These are phyloP conservation scores for Aquatica leii DNA, from an alignment of 2,888 invertebrate genomes.

Conservation along the genomic window DNA sequence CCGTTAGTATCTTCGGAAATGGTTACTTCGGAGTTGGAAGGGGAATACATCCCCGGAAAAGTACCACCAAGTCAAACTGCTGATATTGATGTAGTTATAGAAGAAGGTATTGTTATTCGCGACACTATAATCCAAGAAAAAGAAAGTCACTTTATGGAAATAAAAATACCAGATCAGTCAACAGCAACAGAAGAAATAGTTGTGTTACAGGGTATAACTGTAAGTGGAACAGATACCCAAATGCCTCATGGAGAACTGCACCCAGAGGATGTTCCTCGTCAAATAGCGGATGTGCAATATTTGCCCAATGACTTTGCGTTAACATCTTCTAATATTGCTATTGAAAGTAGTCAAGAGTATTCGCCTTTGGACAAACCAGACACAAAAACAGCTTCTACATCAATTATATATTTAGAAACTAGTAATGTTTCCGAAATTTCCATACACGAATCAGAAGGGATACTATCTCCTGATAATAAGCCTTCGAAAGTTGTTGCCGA, in stretches of 20 bases:
- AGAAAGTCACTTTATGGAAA: conserved; percentile 66
- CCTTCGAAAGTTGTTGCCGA: conserved; percentile 67
- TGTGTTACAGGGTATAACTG: conserved; percentile 66
- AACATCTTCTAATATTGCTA: conserved; percentile 65
- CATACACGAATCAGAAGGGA: conserved; percentile 73
- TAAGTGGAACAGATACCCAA: conserved; percentile 70
- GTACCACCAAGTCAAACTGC: conserved; percentile 70
- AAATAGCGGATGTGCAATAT: conserved; percentile 68
- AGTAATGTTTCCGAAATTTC: conserved; percentile 67
- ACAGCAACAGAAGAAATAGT: conserved; percentile 64
- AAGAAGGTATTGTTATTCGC: conserved; percentile 68
- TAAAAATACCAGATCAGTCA: conserved; percentile 58
- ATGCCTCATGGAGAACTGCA: conserved; percentile 69
- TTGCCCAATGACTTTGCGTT: conserved; percentile 70
- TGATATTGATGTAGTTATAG: conserved; percentile 66
- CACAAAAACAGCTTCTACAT: conserved; percentile 61
- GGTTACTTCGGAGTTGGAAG: conserved; percentile 75
- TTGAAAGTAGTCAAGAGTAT: conserved; percentile 69
- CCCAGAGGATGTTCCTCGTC: conserved; percentile 60
- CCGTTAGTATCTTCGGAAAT: conserved; percentile 72
- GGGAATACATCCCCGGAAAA: conserved; percentile 66
- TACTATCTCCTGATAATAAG: conserved; percentile 63
- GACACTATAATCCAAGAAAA: conserved; percentile 70
- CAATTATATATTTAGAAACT: conserved; percentile 66
- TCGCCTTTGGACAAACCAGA: conserved; percentile 59